A percentile compares a stretch with the other conserved stretches of the same genome.
Conservation (phyloP, 2,113 vertebrate genomes). For the Pelmatolapia mariae region DNA sequence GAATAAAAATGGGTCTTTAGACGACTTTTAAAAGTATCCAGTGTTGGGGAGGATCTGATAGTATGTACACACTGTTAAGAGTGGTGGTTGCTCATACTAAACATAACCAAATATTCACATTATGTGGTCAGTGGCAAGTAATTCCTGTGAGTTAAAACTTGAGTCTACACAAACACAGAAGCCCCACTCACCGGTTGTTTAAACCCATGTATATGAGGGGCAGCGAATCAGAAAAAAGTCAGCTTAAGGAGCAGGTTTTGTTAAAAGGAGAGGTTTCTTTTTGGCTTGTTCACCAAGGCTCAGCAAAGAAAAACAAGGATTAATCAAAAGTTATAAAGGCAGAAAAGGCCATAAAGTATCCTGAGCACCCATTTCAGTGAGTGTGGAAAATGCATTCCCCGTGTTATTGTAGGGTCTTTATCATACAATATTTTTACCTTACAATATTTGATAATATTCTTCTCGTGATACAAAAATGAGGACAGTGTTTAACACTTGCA, state of each 20-base stretch:
- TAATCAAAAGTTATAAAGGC: neutral
- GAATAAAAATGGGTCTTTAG: neutral
- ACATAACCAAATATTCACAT: neutral
- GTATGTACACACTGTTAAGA: neutral
- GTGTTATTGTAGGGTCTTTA: neutral
- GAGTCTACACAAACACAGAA: neutral
- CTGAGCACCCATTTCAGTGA: neutral
- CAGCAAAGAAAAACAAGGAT: neutral
- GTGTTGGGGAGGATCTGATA: neutral
- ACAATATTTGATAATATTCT: neutral
- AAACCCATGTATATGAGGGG: neutral
- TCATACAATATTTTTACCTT: neutral
- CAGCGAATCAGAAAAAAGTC: neutral
- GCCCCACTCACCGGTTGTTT: neutral
- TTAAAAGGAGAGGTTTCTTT: neutral
- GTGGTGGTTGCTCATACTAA: neutral
- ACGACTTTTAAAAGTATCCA: neutral
- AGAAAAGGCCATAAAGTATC: neutral
- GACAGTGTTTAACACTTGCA: neutral
- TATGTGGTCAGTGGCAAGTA: neutral
- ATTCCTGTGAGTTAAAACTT: neutral
- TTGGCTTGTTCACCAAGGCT: neutral
- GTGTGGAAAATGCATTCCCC: neutral
- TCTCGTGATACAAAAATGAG: neutral
- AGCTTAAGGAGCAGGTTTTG: neutral